A percentile compares a stretch with the other conserved stretches of the same genome.
These are phyloP conservation scores for Drosophila nigromelanica DNA, from an alignment of 1,140 invertebrate species.

Conservation along the genomic window DNA sequence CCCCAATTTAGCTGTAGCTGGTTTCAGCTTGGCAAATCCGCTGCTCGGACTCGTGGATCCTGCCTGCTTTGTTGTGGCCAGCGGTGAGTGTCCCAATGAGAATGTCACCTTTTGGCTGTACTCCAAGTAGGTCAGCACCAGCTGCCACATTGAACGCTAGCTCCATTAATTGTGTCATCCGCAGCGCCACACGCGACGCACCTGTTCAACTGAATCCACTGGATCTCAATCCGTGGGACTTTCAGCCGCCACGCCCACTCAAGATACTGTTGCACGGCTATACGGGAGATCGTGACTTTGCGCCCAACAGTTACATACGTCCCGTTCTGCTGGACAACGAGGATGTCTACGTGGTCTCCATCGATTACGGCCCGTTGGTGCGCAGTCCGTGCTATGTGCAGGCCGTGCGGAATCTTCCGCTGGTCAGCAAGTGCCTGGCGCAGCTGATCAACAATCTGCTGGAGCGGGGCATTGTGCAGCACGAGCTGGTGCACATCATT, in stretches of 20 bases:
- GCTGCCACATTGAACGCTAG: not conserved
- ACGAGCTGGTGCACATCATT: constrained; percentile 91
- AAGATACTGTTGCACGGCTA: constrained; percentile 89
- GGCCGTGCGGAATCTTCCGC: constrained; percentile 85
- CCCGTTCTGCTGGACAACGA: constrained; percentile 85
- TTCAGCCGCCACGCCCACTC: constrained; percentile 84
- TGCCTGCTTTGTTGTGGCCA: constrained; percentile 62
- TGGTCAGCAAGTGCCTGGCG: constrained; percentile 86
- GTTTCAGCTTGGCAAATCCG: constrained; percentile 40
- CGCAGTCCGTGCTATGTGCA: constrained; percentile 86
- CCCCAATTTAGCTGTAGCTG: constrained; percentile 11
- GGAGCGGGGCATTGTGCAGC: constrained; percentile 84
- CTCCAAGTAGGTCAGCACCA: constrained; percentile 84
- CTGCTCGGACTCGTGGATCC: constrained; percentile 64
- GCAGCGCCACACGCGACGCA: constrained; percentile 80
- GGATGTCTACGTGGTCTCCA: constrained; percentile 86
- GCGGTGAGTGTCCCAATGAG: constrained; percentile 85
- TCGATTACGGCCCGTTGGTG: constrained; percentile 86
- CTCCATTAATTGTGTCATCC: not conserved
- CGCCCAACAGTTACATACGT: constrained; percentile 86
- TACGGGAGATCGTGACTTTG: constrained; percentile 86
- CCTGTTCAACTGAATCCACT: constrained; percentile 84
- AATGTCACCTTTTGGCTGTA: constrained; percentile 87
- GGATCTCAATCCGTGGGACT: constrained; percentile 84
- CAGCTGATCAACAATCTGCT: constrained; percentile 87